Evolutionary conservation across 2,888 invertebrate genomes (phyloP).

Genomic region (Chouioia cunea): DNA sequence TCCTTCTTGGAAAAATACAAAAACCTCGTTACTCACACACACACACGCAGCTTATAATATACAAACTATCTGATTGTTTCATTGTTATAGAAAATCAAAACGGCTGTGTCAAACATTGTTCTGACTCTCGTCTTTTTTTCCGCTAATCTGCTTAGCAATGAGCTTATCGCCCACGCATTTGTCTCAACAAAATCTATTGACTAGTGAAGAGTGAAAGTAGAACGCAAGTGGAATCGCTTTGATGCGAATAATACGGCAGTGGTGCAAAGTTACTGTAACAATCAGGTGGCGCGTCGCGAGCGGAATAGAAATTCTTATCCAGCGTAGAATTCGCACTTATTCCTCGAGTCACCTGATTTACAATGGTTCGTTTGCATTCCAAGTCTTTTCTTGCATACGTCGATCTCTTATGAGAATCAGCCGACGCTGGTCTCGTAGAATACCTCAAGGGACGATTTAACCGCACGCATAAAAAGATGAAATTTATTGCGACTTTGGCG

Average conservation of each 20-base stretch:
- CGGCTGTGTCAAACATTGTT: constrained; percentile 7
- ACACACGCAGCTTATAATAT: neutral
- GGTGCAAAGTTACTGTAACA: constrained; percentile 17
- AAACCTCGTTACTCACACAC: constrained; percentile 6
- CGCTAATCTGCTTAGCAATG: constrained; percentile 24
- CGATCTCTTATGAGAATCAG: too few relatives aligned
- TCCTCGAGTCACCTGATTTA: neutral
- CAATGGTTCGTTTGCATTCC: constrained; percentile 28
- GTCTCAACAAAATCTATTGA: constrained; percentile 27
- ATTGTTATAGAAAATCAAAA: constrained; percentile 37
- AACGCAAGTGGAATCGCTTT: constrained; percentile 47
- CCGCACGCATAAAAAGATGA: too few relatives aligned
- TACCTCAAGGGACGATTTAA: too few relatives aligned
- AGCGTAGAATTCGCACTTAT: constrained; percentile 19
- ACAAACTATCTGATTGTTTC: constrained; percentile 12
- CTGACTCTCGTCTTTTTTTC: neutral
- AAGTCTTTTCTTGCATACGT: too few relatives aligned
- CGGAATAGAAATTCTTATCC: constrained; percentile 12
- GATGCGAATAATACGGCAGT: constrained; percentile 48
- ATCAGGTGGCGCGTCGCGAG: constrained; percentile 7
- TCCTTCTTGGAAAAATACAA: constrained; percentile 13
- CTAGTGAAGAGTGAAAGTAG: constrained; percentile 54
- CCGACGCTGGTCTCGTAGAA: too few relatives aligned
- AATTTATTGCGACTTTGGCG: too few relatives aligned
- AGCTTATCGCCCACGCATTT: constrained; percentile 26